These are phyloP conservation scores for Gila orcuttii DNA, from an alignment of 2,113 vertebrate species.

Conservation along the genomic window DNA sequence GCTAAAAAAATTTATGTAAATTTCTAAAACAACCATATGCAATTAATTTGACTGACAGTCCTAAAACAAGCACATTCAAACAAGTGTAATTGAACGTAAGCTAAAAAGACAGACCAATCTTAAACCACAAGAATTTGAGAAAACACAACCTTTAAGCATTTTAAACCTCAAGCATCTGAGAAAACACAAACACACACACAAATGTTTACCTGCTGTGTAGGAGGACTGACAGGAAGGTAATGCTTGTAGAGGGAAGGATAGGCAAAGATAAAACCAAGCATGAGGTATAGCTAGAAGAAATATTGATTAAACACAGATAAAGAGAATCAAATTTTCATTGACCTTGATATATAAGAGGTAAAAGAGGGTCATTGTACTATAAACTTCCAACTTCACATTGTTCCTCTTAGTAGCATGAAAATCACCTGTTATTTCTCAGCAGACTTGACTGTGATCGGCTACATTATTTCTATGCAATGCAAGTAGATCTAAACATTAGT, in stretches of 20 bases:
- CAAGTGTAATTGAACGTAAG: not conserved
- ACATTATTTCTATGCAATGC: no score
- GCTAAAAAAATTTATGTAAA: no score
- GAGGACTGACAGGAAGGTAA: not conserved
- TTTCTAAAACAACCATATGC: no score
- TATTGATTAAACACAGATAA: not conserved
- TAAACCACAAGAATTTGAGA: not conserved
- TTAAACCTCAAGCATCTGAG: not conserved
- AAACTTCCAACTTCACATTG: no score
- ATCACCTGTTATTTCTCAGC: no score
- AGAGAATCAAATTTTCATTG: not conserved
- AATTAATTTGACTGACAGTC: not conserved
- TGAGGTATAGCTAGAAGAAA: not conserved
- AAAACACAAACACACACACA: not conserved
- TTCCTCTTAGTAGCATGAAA: no score
- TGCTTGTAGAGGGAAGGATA: not conserved
- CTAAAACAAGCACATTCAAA: not conserved
- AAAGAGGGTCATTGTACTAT: no score
- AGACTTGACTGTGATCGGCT: no score
- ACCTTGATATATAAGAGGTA: not conserved
- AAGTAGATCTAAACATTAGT: no score
- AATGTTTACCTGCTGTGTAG: not conserved
- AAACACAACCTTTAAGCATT: no score
- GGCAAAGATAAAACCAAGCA: not conserved
- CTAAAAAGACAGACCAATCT: not conserved